Percentiles rank a stretch among this genome's conserved stretches.
Evolutionary conservation across 2,888 invertebrate genomes (phyloP).

Genomic region (Drosophila leonis): DNA sequence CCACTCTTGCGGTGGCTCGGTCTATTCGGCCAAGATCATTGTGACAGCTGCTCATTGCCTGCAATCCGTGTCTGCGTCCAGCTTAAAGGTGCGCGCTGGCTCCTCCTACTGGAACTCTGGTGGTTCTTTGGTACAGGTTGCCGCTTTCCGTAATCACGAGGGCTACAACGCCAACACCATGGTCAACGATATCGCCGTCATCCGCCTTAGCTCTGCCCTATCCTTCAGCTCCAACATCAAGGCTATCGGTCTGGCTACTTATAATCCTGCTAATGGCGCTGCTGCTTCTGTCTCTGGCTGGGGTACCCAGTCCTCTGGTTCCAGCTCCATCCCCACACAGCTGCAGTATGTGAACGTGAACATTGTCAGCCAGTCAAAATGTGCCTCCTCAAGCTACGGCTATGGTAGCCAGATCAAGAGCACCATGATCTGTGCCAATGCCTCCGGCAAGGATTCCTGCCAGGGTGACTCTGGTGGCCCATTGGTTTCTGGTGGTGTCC

Average conservation of each 20-base stretch:
- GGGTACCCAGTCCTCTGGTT: conserved; percentile 73
- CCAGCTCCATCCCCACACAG: conserved; percentile 73
- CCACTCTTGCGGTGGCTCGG: conserved; percentile 87
- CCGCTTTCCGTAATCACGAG: conserved; percentile 83
- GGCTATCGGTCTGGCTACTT: conserved; percentile 84
- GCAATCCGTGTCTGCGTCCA: conserved; percentile 58
- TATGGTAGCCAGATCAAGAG: conserved; percentile 50
- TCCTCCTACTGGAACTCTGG: conserved; percentile 84
- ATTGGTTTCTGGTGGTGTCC: conserved; percentile 50
- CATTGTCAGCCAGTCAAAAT: conserved; percentile 84
- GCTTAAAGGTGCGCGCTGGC: conserved; percentile 86
- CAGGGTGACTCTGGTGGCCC: conserved; percentile 82
- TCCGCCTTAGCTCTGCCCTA: conserved; percentile 86
- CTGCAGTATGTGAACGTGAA: conserved; percentile 85
- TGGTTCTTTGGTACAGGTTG: conserved; percentile 55
- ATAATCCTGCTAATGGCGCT: conserved; percentile 62
- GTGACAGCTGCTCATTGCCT: conserved; percentile 88
- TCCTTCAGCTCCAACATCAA: conserved; percentile 83
- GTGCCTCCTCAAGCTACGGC: conserved; percentile 84
- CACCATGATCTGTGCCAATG: conserved; percentile 70
- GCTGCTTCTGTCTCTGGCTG: conserved; percentile 70
- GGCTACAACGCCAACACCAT: conserved; percentile 85
- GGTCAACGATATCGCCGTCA: conserved; percentile 87
- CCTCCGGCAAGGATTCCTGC: conserved; percentile 65
- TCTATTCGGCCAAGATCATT: conserved; percentile 85